phyloP scores from a whole-genome alignment of 1,140 invertebrate species.

The Cydia pomonella region DNA sequence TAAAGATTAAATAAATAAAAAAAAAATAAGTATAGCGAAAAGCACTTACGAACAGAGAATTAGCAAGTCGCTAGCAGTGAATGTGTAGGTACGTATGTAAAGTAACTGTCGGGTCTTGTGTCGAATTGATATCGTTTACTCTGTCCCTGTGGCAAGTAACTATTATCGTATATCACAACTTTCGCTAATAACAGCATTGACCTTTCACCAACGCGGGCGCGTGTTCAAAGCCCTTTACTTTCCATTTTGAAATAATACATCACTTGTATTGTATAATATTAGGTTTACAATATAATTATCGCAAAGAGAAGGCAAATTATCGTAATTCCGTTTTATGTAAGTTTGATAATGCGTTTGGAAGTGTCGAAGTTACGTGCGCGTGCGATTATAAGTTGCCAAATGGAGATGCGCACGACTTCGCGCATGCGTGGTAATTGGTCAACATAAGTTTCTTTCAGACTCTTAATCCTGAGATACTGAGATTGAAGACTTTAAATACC shows the following conservation, averaged over 20 bases:
- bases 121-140: too few species aligned
- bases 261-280: background rate
- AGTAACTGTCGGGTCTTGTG: too few species aligned
- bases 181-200: conserved; percentile 12
- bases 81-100: too few species aligned
- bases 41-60: too few species aligned
- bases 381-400: conserved; percentile 6
- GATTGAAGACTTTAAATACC: too few species aligned
- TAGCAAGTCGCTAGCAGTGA: too few species aligned
- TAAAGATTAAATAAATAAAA: too few species aligned
- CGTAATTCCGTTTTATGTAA: conserved; percentile 27
- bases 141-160: too few species aligned
- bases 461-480: too few species aligned
- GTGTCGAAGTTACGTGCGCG: conserved; percentile 24
- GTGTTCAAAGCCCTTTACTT: conserved; percentile 27
- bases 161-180: background rate
- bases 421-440: background rate
- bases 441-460: background rate
- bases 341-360: conserved; percentile 27
- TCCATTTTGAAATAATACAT: conserved; percentile 26
- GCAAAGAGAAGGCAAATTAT: conserved; percentile 18
- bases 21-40: too few species aligned
- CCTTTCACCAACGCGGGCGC: conserved; percentile 5
- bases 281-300: conserved; percentile 12
- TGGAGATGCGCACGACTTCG: conserved; percentile 13